Conservation (phyloP, 2,888 invertebrate genomes). For the Syrista parreyssii region DNA sequence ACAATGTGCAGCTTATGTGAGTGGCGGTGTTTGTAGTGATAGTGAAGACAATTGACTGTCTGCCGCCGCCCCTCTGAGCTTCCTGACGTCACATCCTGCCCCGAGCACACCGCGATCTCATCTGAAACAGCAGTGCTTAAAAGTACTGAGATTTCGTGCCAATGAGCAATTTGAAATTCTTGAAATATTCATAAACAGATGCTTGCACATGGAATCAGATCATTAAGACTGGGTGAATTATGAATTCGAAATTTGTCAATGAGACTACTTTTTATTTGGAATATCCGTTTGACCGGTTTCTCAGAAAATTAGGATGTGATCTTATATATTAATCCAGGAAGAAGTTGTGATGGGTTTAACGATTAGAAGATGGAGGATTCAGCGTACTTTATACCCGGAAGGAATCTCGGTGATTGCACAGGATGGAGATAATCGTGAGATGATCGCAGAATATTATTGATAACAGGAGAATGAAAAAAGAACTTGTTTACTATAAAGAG, state of each 20-base stretch:
- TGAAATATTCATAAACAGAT: not conserved
- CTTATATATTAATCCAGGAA: not conserved
- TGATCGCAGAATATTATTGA: no score
- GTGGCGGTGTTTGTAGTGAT: constrained; percentile 31
- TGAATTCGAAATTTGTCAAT: not conserved
- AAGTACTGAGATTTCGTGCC: constrained; percentile 37
- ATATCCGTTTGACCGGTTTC: not conserved
- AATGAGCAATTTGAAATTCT: not conserved
- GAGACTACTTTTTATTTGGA: constrained; percentile 5
- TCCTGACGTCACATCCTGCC: constrained; percentile 63
- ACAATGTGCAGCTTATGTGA: constrained; percentile 10
- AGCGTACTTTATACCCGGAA: no score
- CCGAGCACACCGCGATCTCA: constrained; percentile 47
- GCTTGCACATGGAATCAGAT: not conserved
- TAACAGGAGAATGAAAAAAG: no score
- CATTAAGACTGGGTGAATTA: not conserved
- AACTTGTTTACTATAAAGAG: not conserved
- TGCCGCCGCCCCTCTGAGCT: constrained; percentile 39
- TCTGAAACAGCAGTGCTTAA: constrained; percentile 46
- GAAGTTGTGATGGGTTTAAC: no score
- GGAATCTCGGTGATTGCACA: no score
- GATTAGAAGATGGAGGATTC: no score
- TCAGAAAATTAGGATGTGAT: not conserved
- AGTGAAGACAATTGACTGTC: constrained; percentile 61
- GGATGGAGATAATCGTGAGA: no score